Evolutionary conservation across 92 coral and sea anemone genomes (phyloP).

Genomic region (Actinernus sp.): DNA sequence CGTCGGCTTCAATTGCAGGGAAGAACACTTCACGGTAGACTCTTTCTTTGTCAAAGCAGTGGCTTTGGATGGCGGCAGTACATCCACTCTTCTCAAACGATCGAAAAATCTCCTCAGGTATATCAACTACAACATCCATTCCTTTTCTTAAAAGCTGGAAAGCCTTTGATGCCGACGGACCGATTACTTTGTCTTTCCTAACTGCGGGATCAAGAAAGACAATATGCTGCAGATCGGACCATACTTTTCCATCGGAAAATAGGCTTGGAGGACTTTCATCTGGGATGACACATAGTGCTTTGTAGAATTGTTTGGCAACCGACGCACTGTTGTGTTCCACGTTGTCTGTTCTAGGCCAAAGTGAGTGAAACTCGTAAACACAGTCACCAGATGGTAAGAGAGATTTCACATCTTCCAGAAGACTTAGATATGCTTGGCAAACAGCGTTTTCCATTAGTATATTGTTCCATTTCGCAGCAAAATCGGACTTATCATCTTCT

Average conservation of each 20-base stretch:
- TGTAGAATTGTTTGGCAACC: neutral
- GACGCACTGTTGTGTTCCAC: too few relatives aligned
- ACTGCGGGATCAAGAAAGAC: slow-evolving; percentile 57
- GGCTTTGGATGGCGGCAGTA: too few relatives aligned
- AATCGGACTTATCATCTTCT: slow-evolving; percentile 69
- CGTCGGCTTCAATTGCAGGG: too few relatives aligned
- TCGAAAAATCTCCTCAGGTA: too few relatives aligned
- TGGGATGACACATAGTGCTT: neutral
- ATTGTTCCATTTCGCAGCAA: slow-evolving; percentile 70
- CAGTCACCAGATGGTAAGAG: neutral
- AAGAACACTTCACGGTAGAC: too few relatives aligned
- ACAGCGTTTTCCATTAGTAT: slow-evolving; percentile 36
- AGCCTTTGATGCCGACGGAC: slow-evolving; percentile 27
- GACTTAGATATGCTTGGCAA: slow-evolving; percentile 57
- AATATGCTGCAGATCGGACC: slow-evolving; percentile 33
- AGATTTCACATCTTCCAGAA: slow-evolving; percentile 56
- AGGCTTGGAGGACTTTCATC: neutral
- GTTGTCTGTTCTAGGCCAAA: slow-evolving; percentile 47
- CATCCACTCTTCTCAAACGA: too few relatives aligned
- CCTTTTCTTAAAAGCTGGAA: slow-evolving; percentile 16
- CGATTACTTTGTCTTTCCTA: slow-evolving; percentile 24
- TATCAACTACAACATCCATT: slow-evolving; percentile 35
- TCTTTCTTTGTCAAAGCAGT: too few relatives aligned
- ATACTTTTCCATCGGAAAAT: slow-evolving; percentile 55
- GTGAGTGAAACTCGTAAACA: slow-evolving; percentile 19